Evolutionary conservation across 2,797 vertebrate genomes (phyloP).

Genomic region (Cynopterus sphinx): DNA sequence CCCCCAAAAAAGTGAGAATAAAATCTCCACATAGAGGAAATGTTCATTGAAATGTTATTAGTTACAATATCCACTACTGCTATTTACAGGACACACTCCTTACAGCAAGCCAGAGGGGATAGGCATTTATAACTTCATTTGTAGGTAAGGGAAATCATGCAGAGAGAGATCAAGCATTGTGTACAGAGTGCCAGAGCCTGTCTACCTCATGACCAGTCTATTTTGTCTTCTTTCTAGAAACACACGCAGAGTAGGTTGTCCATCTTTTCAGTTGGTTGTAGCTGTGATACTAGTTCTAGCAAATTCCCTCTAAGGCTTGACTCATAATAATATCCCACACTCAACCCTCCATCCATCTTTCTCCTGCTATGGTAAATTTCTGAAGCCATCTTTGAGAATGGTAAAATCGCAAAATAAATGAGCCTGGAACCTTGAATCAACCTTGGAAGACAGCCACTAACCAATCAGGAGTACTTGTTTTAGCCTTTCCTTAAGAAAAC

Average conservation of each 20-base stretch:
- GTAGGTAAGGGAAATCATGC: neutral
- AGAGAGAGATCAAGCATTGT: neutral
- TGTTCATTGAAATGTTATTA: neutral
- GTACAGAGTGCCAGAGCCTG: neutral
- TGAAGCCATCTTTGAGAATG: neutral
- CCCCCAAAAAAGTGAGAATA: neutral
- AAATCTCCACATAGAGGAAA: neutral
- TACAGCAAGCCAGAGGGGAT: neutral
- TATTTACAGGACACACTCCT: neutral
- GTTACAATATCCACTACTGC: neutral
- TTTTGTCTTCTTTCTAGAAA: neutral
- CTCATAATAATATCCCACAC: neutral
- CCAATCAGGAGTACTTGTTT: neutral
- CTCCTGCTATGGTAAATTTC: neutral
- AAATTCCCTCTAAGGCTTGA: neutral
- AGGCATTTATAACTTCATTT: constrained; percentile 1
- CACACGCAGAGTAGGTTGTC: neutral
- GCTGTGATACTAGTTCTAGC: neutral
- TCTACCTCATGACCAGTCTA: neutral
- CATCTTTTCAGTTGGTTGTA: neutral
- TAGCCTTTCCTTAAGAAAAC: neutral
- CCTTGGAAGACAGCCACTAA: neutral
- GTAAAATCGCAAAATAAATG: neutral
- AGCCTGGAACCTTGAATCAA: neutral
- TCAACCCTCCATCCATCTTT: neutral